These are phyloP conservation scores for Limnephilus auricula DNA, from an alignment of 2,888 invertebrate species.

Conservation along the genomic window DNA sequence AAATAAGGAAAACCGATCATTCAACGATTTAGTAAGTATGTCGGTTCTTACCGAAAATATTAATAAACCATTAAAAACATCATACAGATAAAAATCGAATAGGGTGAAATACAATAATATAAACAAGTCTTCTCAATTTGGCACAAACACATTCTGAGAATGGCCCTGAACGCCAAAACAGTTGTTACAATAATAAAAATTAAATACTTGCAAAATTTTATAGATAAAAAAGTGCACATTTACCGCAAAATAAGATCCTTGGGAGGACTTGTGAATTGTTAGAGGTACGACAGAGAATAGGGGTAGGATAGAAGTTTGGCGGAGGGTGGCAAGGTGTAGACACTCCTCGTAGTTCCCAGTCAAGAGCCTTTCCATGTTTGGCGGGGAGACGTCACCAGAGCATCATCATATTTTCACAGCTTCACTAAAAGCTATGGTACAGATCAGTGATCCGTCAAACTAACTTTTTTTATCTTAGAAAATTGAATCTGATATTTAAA, in stretches of 20 bases:
- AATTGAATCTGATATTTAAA: neutral
- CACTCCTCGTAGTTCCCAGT: constrained; percentile 5
- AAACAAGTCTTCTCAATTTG: too few relatives aligned
- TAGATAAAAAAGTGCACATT: neutral
- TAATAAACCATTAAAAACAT: too few relatives aligned
- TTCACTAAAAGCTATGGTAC: constrained; percentile 39
- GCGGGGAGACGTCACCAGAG: constrained; percentile 54
- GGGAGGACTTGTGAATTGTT: neutral
- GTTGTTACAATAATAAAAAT: too few relatives aligned
- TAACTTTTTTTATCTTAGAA: neutral
- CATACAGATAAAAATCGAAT: too few relatives aligned
- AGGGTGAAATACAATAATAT: too few relatives aligned
- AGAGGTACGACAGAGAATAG: neutral
- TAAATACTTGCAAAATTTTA: too few relatives aligned
- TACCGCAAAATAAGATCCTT: neutral
- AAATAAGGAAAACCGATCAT: too few relatives aligned
- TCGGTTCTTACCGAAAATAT: too few relatives aligned
- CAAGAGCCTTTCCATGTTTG: constrained; percentile 59
- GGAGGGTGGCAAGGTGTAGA: neutral
- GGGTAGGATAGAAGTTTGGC: neutral
- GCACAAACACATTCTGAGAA: too few relatives aligned
- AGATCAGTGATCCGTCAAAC: neutral
- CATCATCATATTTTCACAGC: constrained; percentile 58
- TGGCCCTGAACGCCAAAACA: too few relatives aligned
- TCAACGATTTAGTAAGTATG: too few relatives aligned